Evolutionary conservation across 2,113 vertebrate species (phyloP).

Genomic region (Sitta europaea): DNA sequence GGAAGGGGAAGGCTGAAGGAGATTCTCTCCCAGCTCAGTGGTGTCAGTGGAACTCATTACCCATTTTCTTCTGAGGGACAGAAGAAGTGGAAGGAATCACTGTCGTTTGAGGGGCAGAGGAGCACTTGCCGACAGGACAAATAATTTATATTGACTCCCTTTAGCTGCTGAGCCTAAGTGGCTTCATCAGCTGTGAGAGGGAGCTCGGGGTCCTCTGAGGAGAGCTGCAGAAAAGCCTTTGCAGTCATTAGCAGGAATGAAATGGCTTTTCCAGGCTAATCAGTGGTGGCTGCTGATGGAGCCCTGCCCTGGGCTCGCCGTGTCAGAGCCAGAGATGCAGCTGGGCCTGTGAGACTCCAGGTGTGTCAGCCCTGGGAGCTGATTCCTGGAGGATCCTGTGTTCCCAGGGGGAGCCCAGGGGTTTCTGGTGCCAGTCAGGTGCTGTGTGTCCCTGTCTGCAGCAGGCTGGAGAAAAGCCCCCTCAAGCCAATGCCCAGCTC

Average conservation of each 20-base stretch:
- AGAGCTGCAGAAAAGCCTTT: not conserved
- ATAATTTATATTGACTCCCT: not conserved
- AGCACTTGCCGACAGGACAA: not conserved
- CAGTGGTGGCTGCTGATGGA: accelerated
- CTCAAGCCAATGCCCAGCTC: accelerated
- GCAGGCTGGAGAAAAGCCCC: not conserved
- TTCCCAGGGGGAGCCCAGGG: not conserved
- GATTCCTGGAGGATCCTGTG: not conserved
- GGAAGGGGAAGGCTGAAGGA: not conserved
- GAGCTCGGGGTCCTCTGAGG: not conserved
- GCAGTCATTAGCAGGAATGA: not conserved
- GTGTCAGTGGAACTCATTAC: not conserved
- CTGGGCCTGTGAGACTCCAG: accelerated
- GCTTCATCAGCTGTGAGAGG: not conserved
- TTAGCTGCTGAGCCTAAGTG: not conserved
- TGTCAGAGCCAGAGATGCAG: not conserved
- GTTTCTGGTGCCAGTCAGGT: accelerated
- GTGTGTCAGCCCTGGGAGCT: not conserved
- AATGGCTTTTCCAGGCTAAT: not conserved
- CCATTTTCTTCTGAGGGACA: not conserved
- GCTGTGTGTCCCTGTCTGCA: not conserved
- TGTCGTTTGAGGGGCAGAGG: not conserved
- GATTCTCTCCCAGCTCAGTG: not conserved
- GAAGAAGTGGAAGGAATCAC: not conserved
- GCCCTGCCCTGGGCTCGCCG: accelerated